Conservation (phyloP, 1,140 invertebrate genomes). For the Pseudomyrmex pallidus region DNA sequence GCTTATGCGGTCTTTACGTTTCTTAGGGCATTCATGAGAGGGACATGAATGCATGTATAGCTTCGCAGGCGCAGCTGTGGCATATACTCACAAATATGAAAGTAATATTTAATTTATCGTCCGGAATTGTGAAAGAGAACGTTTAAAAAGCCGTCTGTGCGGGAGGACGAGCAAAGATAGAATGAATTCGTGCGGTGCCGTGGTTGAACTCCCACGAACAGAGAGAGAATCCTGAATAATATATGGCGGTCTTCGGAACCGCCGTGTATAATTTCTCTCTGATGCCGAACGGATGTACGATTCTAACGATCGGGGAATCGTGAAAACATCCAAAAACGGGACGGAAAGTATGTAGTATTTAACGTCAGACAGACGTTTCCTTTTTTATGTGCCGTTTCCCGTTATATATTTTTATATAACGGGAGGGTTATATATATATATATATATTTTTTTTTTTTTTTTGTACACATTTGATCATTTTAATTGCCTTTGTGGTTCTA, state of each 20-base stretch:
- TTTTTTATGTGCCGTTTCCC: neutral
- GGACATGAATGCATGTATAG: constrained; percentile 30
- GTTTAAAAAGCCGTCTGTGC: constrained; percentile 41
- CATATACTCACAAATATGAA: constrained; percentile 24
- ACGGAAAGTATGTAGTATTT: constrained; percentile 33
- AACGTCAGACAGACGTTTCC: constrained; percentile 39
- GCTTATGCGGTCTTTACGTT: constrained; percentile 47
- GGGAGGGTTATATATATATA: too few species aligned
- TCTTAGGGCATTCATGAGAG: constrained; percentile 8
- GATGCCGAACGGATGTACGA: constrained; percentile 32
- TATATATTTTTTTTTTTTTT: too few species aligned
- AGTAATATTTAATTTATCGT: constrained; percentile 64
- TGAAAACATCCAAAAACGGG: constrained; percentile 27
- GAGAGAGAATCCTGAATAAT: constrained; percentile 46
- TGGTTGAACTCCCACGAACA: constrained; percentile 46
- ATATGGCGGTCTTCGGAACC: constrained; percentile 39
- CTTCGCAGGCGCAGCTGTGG: constrained; percentile 36
- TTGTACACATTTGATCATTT: constrained; percentile 5
- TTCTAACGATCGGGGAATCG: constrained; percentile 49
- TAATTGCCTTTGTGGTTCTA: constrained; percentile 28
- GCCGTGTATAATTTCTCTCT: constrained; percentile 49
- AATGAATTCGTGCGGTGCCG: constrained; percentile 56
- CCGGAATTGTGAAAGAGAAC: constrained; percentile 48
- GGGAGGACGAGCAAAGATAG: constrained; percentile 33
- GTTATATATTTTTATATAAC: constrained; percentile 19